Conservation (phyloP, 2,888 invertebrate genomes). For the Pinctada fucata region DNA sequence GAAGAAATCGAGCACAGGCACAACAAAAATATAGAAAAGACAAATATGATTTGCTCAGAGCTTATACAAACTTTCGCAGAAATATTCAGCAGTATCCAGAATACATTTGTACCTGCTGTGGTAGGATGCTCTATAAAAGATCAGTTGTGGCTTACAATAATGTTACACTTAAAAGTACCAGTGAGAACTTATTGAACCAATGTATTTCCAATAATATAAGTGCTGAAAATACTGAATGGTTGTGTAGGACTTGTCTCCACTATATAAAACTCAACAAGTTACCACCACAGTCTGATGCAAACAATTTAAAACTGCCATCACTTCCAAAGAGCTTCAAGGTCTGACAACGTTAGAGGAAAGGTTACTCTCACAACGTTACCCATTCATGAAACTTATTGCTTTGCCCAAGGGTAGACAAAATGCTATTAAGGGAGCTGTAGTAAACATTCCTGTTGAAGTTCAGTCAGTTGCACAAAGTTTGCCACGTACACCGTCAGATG, state of each 20-base stretch:
- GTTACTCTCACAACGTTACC: slow-evolving; percentile 13
- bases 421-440: slow-evolving; percentile 19
- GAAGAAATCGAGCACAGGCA: slow-evolving; percentile 9
- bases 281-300: slow-evolving; percentile 14
- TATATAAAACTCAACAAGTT: neutral
- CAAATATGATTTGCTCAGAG: neutral
- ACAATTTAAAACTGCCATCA: slow-evolving; percentile 1
- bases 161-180: neutral
- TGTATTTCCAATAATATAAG: neutral
- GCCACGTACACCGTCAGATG: slow-evolving; percentile 37
- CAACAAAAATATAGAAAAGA: slow-evolving; percentile 17
- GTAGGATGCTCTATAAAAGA: slow-evolving; percentile 14
- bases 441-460: slow-evolving; percentile 20
- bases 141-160: neutral
- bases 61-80: slow-evolving; percentile 5
- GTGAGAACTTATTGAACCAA: slow-evolving; percentile 3
- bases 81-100: slow-evolving; percentile 14
- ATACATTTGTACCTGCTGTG: slow-evolving; percentile 15
- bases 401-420: slow-evolving; percentile 17
- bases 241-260: slow-evolving; percentile 12
- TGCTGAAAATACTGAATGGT: slow-evolving; percentile 4
- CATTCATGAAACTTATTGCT: slow-evolving; percentile 13
- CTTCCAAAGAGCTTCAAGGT: neutral
- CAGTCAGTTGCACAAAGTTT: slow-evolving; percentile 26
- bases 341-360: slow-evolving; percentile 12